Evolutionary conservation across 2,888 invertebrate genomes (phyloP).

Genomic region (Tenthredo distinguenda): DNA sequence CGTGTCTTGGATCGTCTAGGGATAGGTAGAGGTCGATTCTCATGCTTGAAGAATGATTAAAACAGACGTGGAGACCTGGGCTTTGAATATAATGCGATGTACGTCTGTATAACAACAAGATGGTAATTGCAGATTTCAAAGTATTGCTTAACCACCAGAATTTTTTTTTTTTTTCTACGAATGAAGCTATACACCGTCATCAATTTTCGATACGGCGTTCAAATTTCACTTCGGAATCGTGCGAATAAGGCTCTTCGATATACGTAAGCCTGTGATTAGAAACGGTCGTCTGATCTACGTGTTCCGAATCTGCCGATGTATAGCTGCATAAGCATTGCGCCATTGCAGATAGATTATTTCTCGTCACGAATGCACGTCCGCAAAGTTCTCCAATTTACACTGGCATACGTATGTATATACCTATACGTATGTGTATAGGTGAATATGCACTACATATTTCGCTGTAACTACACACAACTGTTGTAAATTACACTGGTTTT

Average conservation of each 20-base stretch:
- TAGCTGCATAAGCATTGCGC: neutral
- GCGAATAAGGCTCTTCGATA: neutral
- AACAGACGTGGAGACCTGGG: neutral
- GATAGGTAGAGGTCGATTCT: neutral
- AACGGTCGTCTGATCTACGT: constrained; percentile 20
- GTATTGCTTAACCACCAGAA: neutral
- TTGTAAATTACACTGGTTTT: constrained; percentile 6
- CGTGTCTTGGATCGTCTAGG: neutral
- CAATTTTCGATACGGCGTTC: neutral
- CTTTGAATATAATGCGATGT: neutral
- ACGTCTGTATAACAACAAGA: neutral
- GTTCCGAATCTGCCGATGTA: constrained; percentile 6
- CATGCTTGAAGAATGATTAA: neutral
- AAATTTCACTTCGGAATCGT: neutral
- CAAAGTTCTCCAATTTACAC: constrained; percentile 31
- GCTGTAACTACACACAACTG: neutral
- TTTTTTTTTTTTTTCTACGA: neutral
- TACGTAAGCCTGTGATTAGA: constrained; percentile 15
- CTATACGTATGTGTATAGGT: neutral
- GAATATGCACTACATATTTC: neutral
- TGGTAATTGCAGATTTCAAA: neutral
- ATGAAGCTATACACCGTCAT: neutral
- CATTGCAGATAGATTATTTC: constrained; percentile 21
- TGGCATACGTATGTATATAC: neutral
- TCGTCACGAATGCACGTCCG: constrained; percentile 27